Base-by-base conservation (phyloP, 2,113 vertebrate species). In the Passer montanus region DNA sequence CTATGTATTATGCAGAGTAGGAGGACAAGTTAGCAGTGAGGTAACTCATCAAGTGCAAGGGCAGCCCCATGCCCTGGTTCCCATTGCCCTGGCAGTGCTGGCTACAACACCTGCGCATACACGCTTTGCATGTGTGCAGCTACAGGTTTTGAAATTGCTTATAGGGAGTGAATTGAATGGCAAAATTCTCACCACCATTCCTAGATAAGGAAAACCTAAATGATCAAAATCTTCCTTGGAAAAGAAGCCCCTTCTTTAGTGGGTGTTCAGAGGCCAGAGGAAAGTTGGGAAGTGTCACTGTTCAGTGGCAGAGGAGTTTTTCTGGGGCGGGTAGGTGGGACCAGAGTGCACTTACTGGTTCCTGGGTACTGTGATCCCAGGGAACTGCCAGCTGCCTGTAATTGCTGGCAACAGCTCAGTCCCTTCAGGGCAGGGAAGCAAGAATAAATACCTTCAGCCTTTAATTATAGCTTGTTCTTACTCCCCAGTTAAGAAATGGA, bases 371-470 rank as follows among this genome's bases (percentile, higher is more conserved):
- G 53, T 50, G 55, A 92, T 93, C 37, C 33, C 43, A 28, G 49
- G 77, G 68, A 91, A 27, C 64, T 63, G 37, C 46, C 76, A 73
- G 2, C 56, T 52, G 53, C 62, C 78, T 87, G 78, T 58, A 87
- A 88, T 64, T 69, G 67, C 82, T 87, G 92, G 74, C 87, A 93
- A 22, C 53, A 80, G n/a, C 59, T 92, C 88, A 11, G 46, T 46
- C 68, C 58, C 94, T 92, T 62, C 70, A 46, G 88, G 94, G 72
- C 63, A 83, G 66, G 63, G 70, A 93, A 95, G 85, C 92, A n/a
- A 93, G 53, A 39, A 31, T 53, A 76, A 87, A 85, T 66, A 88
- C 39, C 31, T n/a, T 53, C 55, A 83, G 53, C 63, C 46, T 90
- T 90, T 90, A 85, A 95, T 90, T 83, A 88, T 5, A 56, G 59